phyloP scores from a whole-genome alignment of 2,113 vertebrate genomes.

The Lagopus muta region DNA sequence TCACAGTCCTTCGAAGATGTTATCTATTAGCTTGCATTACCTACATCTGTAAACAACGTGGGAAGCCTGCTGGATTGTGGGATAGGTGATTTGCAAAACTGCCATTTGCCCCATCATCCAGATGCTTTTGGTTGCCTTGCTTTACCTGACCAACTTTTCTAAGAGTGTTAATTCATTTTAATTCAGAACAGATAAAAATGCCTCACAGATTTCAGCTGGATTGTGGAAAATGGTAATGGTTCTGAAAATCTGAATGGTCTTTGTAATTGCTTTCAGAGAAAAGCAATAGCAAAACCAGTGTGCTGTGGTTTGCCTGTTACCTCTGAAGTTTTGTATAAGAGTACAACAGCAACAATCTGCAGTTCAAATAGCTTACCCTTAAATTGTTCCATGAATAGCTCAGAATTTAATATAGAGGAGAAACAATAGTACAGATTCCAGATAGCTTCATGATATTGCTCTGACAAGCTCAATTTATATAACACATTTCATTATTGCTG shows the following conservation, averaged over 20 bases:
- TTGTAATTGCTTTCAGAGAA: not conserved
- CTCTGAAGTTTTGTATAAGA: not conserved
- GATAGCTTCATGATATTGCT: not conserved
- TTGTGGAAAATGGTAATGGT: not conserved
- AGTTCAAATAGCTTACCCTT: not conserved
- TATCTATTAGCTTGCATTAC: not conserved
- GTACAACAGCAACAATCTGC: not conserved
- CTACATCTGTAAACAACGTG: not conserved
- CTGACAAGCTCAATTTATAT: not conserved
- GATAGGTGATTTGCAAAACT: not conserved
- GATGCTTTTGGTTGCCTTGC: not conserved
- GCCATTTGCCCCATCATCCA: not conserved
- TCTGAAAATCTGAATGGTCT: not conserved
- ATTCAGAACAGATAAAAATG: not conserved
- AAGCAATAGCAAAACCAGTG: too few species aligned
- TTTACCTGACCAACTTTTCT: not conserved
- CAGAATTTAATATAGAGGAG: not conserved
- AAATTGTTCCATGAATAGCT: not conserved
- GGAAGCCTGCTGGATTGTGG: not conserved
- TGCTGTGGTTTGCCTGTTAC: not conserved
- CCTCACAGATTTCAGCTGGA: not conserved
- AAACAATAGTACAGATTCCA: not conserved
- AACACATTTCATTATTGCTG: not conserved
- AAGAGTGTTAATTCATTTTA: not conserved
- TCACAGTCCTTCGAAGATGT: not conserved